Percentiles rank a stretch among this genome's conserved stretches.
phyloP scores from a whole-genome alignment of 2,888 invertebrate species.

The Microchrysa polita region DNA sequence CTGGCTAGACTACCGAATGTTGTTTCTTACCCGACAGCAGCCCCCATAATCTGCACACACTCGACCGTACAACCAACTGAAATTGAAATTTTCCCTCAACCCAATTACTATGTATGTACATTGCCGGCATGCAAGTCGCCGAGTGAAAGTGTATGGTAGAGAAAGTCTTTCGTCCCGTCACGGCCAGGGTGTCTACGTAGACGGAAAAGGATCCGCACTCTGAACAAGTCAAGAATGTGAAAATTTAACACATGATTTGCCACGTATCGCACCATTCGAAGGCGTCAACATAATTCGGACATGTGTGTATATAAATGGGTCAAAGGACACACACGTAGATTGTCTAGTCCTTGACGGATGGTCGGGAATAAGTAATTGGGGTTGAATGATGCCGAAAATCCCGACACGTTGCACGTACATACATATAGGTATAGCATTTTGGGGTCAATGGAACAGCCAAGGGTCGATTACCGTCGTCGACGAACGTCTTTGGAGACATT shows the following conservation, averaged over 20 bases:
- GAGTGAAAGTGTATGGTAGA: no score
- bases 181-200: not conserved
- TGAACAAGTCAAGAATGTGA: constrained; percentile 42
- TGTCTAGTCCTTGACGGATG: constrained; percentile 42
- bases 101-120: not conserved
- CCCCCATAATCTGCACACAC: constrained; percentile 16
- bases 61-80: not conserved
- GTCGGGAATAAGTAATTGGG: constrained; percentile 43
- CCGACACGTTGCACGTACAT: constrained; percentile 8
- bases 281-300: constrained; percentile 18
- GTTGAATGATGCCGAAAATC: constrained; percentile 22
- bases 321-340: constrained; percentile 43
- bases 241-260: constrained; percentile 44
- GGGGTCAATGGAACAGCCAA: constrained; percentile 34
- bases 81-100: constrained; percentile 1
- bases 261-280: constrained; percentile 37
- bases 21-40: not conserved
- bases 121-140: not conserved
- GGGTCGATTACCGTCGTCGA: not conserved
- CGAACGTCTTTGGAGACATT: not conserved
- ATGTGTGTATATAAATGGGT: constrained; percentile 39
- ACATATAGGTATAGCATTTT: no score
- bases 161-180: no score
- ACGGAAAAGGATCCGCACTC: constrained; percentile 27
- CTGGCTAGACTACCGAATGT: constrained; percentile 33